A percentile compares a stretch with the other conserved stretches of the same genome.
Evolutionary conservation across 2,888 invertebrate species (phyloP).

Genomic region (Drosophila nr. perissopoda): DNA sequence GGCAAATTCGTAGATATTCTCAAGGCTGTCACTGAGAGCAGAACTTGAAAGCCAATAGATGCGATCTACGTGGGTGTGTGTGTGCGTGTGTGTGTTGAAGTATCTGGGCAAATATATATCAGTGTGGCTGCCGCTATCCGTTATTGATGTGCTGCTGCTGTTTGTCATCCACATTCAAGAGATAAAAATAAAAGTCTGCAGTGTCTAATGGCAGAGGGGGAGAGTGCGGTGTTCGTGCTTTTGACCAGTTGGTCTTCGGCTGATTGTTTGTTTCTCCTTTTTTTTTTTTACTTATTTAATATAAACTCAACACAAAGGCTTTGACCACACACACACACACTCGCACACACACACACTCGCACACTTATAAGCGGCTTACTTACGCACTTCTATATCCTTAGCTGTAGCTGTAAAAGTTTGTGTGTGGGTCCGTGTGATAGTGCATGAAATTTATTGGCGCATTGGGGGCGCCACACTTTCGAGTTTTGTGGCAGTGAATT

Average conservation of each 20-base stretch:
- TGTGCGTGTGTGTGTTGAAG: constrained; percentile 30
- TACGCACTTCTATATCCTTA: constrained; percentile 52
- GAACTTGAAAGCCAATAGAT: constrained; percentile 29
- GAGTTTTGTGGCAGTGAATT: constrained; percentile 29
- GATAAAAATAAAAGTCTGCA: constrained; percentile 66
- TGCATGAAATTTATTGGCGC: constrained; percentile 77
- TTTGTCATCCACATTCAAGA: constrained; percentile 55
- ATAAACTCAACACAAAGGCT: constrained; percentile 70
- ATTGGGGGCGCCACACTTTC: constrained; percentile 68
- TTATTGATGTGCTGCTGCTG: constrained; percentile 64
- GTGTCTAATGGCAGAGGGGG: background rate
- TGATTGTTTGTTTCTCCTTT: constrained; percentile 42
- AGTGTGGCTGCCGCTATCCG: constrained; percentile 43
- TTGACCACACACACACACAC: constrained; percentile 47
- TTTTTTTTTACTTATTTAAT: constrained; percentile 71
- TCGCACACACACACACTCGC: constrained; percentile 10
- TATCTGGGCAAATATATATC: constrained; percentile 39
- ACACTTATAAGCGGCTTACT: constrained; percentile 69
- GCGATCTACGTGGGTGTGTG: constrained; percentile 1
- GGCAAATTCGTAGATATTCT: constrained; percentile 21
- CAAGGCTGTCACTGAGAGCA: constrained; percentile 26
- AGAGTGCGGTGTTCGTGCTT: background rate
- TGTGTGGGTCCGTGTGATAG: constrained; percentile 72
- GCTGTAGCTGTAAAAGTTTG: constrained; percentile 25
- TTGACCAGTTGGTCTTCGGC: constrained; percentile 52